Evolutionary conservation across 1,140 invertebrate genomes (phyloP), one percentile per base, ranked within the genome.

Genomic region (Neodiprion pinetum): DNA sequence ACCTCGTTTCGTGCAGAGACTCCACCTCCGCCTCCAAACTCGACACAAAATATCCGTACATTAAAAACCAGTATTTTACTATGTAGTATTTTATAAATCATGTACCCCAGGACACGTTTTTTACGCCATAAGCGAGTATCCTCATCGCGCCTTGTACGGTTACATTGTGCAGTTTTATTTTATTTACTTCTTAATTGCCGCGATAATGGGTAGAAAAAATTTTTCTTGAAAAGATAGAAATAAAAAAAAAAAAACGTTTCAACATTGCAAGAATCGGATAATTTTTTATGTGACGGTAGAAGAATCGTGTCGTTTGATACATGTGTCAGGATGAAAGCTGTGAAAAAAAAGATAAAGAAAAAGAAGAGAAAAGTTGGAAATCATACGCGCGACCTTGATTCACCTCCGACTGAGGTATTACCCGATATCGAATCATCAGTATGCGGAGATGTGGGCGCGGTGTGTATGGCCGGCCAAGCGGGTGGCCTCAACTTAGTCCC

Each of bases 401-500:
- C n/a, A 61, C 53, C 53, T 61, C 53, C 11, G 53, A 17, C n/a
- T 9, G 5, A 61, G 9, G 53, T 61, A 61, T 61, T 61, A 61
- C 53, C 53, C 53, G 53, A 61, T 40, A 40, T 61, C 53, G 9
- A 5, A 61, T 61, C 53, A 61, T 61, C 53, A 61, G 53, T 61
- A 61, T 61, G 53, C 53, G 53, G 53, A 61, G 53, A 61, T 61
- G 53, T 61, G 53, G 53, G 53, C 53, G 53, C 53, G 53, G 53
- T 61, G 53, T 11, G 53, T 12, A 40, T 40, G 28, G 28, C 28
- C 28, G 28, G 28, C 28, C 28, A 40, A 40, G 28, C 28, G 28
- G 28, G 11, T 61, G 53, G 53, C 53, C 11, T 61, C 53, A 61
- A 12, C 53, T 61, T 17, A 61, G 28, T 40, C 28, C 5, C 28